phyloP scores from a whole-genome alignment of 2,888 invertebrate genomes.

The Philopedon plagiatum region DNA sequence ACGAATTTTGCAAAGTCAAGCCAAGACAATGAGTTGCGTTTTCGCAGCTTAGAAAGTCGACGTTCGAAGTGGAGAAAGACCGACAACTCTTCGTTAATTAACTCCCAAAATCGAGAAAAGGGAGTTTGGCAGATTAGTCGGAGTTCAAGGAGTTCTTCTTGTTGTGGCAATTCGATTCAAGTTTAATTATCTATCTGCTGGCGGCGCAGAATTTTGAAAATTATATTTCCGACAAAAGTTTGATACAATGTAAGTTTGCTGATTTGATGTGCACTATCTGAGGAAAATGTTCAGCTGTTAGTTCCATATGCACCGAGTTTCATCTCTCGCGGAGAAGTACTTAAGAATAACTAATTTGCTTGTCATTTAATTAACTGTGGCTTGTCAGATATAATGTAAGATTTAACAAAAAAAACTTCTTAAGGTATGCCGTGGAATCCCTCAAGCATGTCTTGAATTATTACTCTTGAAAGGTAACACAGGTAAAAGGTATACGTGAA shows the following conservation, averaged over 20 bases:
- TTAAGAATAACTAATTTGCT: conserved; percentile 1
- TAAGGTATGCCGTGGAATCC: too few species aligned
- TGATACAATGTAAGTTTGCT: conserved; percentile 39
- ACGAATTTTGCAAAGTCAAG: conserved; percentile 20
- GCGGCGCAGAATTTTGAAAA: conserved; percentile 41
- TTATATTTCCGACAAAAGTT: conserved; percentile 43
- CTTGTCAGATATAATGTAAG: neutral
- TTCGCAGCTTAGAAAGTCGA: conserved; percentile 34
- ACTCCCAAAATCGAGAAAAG: conserved; percentile 38
- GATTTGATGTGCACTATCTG: conserved; percentile 28
- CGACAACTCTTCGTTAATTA: conserved; percentile 43
- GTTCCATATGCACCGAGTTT: conserved; percentile 13
- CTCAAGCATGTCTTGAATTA: too few species aligned
- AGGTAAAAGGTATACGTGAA: too few species aligned
- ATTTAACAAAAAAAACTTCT: neutral
- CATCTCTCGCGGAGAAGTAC: neutral
- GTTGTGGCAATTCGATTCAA: conserved; percentile 47
- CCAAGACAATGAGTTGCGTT: conserved; percentile 37
- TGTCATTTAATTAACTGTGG: neutral
- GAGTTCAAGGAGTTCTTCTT: conserved; percentile 39
- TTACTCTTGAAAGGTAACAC: too few species aligned
- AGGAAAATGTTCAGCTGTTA: conserved; percentile 8
- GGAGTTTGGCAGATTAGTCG: conserved; percentile 39
- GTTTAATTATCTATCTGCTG: conserved; percentile 43
- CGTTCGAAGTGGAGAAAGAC: conserved; percentile 22